phyloP scores from a whole-genome alignment of 2,888 invertebrate genomes.

The Acronicta alni region DNA sequence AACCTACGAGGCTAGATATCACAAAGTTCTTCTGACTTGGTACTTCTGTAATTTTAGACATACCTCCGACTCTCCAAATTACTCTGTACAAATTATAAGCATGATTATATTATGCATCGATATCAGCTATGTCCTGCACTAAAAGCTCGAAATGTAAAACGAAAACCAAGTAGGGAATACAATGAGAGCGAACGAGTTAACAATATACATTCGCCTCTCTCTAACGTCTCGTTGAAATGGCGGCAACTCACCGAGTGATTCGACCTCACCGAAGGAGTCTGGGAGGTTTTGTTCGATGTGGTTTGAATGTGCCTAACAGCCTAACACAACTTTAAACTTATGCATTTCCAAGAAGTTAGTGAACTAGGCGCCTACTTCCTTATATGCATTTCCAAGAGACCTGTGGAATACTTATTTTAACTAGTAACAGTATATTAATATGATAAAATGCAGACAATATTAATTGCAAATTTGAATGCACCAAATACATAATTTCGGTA shows the following conservation, averaged over 20 bases:
- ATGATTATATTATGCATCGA: too few relatives aligned
- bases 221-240: constrained; percentile 73
- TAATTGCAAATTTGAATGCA: constrained; percentile 3
- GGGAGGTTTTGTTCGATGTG: constrained; percentile 46
- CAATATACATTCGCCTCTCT: constrained; percentile 62
- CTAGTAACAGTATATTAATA: constrained; percentile 6
- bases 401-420: constrained; percentile 22
- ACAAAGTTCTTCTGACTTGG: too few relatives aligned
- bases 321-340: constrained; percentile 42
- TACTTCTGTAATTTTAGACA: too few relatives aligned
- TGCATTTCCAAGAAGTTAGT: constrained; percentile 43
- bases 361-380: constrained; percentile 41
- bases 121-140: constrained; percentile 63
- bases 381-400: constrained; percentile 37
- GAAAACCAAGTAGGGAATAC: constrained; percentile 87
- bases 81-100: too few relatives aligned
- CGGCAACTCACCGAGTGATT: constrained; percentile 67
- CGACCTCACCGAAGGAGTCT: constrained; percentile 54
- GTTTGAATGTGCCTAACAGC: constrained; percentile 41
- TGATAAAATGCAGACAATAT: constrained; percentile 4
- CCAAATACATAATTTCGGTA: constrained; percentile 12
- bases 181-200: constrained; percentile 78
- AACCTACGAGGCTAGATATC: too few relatives aligned
- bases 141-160: constrained; percentile 82
- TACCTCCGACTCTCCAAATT: too few relatives aligned